Percentiles rank a stretch among this genome's conserved stretches.
These are phyloP conservation scores for Lithosia quadra DNA, from an alignment of 2,888 invertebrate species.

Conservation along the genomic window DNA sequence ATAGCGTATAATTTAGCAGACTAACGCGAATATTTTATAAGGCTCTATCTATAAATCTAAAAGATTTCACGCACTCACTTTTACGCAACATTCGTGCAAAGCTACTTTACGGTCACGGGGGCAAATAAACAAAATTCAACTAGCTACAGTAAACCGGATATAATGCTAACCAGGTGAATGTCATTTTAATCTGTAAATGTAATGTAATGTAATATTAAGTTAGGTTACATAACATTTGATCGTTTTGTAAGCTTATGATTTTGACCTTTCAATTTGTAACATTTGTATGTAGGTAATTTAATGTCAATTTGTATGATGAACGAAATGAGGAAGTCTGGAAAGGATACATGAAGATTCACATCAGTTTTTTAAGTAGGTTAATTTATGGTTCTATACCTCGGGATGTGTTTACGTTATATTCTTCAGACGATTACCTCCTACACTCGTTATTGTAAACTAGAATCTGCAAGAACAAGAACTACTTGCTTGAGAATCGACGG, in stretches of 20 bases:
- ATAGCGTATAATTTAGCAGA: not conserved
- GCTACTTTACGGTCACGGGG: constrained; percentile 45
- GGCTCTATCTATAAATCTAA: constrained; percentile 28
- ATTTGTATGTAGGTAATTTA: constrained; percentile 22
- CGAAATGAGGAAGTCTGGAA: constrained; percentile 19
- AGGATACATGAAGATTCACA: not conserved
- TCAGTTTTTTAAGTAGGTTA: not conserved
- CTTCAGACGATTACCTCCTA: no score
- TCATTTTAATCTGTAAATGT: constrained; percentile 28
- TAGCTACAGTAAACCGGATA: constrained; percentile 31
- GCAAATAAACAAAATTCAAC: constrained; percentile 25
- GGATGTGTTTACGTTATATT: no score
- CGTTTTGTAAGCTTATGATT: constrained; percentile 29
- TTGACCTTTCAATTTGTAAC: constrained; percentile 38
- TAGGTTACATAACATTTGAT: constrained; percentile 36
- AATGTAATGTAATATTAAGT: constrained; percentile 22
- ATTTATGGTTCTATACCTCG: not conserved
- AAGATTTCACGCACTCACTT: constrained; percentile 34
- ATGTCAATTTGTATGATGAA: constrained; percentile 15
- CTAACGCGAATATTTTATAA: not conserved
- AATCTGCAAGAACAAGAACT: not conserved
- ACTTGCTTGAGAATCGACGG: no score
- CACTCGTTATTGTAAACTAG: not conserved
- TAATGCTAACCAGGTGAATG: constrained; percentile 33
- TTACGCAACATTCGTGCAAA: constrained; percentile 41